Evolutionary conservation across 2,888 invertebrate species (phyloP), one percentile per base, ranked within the genome.

Genomic region (Nematopogon swammerdamellus): DNA sequence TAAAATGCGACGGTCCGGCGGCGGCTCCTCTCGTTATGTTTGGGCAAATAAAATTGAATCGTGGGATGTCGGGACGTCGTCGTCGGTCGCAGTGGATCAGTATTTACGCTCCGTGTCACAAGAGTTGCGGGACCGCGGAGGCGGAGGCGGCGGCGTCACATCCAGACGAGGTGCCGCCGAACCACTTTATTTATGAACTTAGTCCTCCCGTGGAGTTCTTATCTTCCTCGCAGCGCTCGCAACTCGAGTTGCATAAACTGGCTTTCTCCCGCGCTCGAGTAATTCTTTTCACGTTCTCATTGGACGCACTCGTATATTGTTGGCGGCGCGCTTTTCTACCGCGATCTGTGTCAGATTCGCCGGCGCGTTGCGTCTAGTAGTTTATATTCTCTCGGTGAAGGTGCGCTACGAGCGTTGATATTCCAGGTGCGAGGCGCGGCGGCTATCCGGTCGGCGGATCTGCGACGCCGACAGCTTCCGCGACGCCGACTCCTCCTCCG

Each of bases 1-100:
- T 74, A 77, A 76, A 36, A 76, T 75, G 77, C 77, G 76, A 77
- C 77, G 77, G 77, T 63, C 60, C 64, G 68, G 70, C 71, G n/a
- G n/a, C n/a, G 69, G 72, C 72, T 70, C 63, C 70, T 65, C 71
- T 79, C 77, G 77, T 79, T 77, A 79, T 71, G 74, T 70, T 36
- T 36, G 75, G 73, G 74, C 70, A 68, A 72, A 70, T 74, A 42
- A 36, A 36, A 36, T 63, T 61, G 67, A 67, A 67, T 64, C 69
- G 67, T 68, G 70, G 70, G 68, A 68, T 71, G 71, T 71, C 71
- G 63, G 66, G 66, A 65, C 71, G 76, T 75, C 76, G 66, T 65
- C 71, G 76, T 75, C 76, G 72, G 61, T 61, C 61, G 62, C 60
- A 70, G 72, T 14, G 25, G 4, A 8, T 8, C 25, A 8, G n/a